These are phyloP conservation scores for Turdus rufiventris DNA, from an alignment of 2,113 vertebrate genomes.

Conservation along the genomic window DNA sequence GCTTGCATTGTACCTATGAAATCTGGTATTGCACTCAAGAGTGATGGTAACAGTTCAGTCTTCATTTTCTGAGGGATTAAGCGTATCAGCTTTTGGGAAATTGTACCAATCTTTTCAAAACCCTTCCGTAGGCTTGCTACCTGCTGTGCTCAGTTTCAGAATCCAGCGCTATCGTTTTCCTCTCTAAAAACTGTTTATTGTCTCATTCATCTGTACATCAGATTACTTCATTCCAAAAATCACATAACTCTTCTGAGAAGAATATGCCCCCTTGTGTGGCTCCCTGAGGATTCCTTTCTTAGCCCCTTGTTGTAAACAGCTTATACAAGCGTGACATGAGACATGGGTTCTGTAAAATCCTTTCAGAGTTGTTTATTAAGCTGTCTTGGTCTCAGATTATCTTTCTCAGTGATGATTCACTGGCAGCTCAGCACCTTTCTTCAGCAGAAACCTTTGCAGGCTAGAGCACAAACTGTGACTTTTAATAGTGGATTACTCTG, in stretches of 20 bases:
- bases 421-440: not conserved
- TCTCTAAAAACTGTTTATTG: constrained; percentile 31
- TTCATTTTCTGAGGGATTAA: not conserved
- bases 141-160: constrained; percentile 45
- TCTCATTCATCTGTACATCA: constrained; percentile 9
- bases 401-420: not conserved
- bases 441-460: not conserved
- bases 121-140: not conserved
- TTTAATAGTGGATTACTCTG: not conserved
- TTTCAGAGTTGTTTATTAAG: constrained; percentile 38
- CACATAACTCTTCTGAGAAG: not conserved
- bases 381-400: constrained; percentile 13
- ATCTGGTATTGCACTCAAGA: not conserved
- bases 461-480: not conserved
- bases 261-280: not conserved
- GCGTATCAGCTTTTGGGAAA: constrained; percentile 8
- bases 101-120: not conserved
- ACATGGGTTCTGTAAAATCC: not conserved
- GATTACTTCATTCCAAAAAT: constrained; percentile 30
- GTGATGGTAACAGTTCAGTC: not conserved
- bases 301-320: constrained; percentile 1
- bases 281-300: not conserved
- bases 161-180: not conserved
- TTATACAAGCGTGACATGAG: not conserved
- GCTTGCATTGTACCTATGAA: not conserved